A percentile compares a stretch with the other conserved stretches of the same genome.
Evolutionary conservation across 2,888 invertebrate species (phyloP).

Genomic region (Acronicta alni): DNA sequence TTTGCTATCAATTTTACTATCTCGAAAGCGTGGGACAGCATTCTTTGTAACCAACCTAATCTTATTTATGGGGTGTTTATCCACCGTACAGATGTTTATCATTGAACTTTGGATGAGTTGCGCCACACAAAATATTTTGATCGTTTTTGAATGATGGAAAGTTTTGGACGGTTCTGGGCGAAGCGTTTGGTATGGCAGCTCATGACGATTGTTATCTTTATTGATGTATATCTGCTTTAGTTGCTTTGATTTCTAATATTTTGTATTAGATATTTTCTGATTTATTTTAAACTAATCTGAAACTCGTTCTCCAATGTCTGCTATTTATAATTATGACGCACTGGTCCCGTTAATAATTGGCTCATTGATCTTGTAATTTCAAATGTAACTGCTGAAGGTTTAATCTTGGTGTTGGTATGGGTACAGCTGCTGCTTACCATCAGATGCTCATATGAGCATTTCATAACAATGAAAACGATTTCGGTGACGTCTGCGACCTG

Average conservation of each 20-base stretch:
- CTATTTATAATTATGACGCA: too few species aligned
- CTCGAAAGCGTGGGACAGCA: slow-evolving; percentile 58
- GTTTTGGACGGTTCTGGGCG: slow-evolving; percentile 13
- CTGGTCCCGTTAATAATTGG: too few species aligned
- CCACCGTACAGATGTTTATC: slow-evolving; percentile 54
- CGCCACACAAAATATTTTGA: slow-evolving; percentile 53
- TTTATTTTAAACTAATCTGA: not conserved
- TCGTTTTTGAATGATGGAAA: slow-evolving; percentile 45
- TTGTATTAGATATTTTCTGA: not conserved
- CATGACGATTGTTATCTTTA: slow-evolving; percentile 28
- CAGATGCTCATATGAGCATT: too few species aligned
- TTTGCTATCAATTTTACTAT: slow-evolving; percentile 56
- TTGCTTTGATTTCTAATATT: slow-evolving; percentile 17
- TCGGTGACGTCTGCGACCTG: too few species aligned
- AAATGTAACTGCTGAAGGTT: too few species aligned
- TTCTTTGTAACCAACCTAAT: slow-evolving; percentile 53
- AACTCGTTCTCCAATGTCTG: too few species aligned
- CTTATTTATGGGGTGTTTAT: slow-evolving; percentile 59
- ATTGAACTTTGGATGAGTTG: slow-evolving; percentile 28
- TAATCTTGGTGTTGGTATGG: too few species aligned
- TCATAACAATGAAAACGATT: too few species aligned
- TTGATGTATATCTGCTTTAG: slow-evolving; percentile 38
- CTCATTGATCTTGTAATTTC: too few species aligned
- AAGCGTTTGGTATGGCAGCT: slow-evolving; percentile 35
- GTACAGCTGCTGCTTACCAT: too few species aligned